phyloP scores from a whole-genome alignment of 2,113 vertebrate genomes.

The Etheostoma cragini region DNA sequence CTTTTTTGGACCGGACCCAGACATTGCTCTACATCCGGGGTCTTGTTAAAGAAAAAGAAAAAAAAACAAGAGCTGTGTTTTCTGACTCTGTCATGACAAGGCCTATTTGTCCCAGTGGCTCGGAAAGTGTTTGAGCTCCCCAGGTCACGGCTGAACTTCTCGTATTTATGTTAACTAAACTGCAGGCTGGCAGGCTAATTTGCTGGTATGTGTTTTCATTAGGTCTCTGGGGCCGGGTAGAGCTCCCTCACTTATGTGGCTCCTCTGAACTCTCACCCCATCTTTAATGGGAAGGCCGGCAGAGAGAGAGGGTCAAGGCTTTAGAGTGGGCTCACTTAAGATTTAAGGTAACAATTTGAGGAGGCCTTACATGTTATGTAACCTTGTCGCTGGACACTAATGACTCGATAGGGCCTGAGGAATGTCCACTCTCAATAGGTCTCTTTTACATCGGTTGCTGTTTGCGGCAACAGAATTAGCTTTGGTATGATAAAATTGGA shows the following conservation, averaged over 20 bases:
- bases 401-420: slow-evolving; percentile 54
- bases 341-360: slow-evolving; percentile 77
- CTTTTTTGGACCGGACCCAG: slow-evolving; percentile 8
- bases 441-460: slow-evolving; percentile 65
- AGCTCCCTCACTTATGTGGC: slow-evolving; percentile 54
- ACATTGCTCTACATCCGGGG: not conserved
- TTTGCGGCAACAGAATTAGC: slow-evolving; percentile 71
- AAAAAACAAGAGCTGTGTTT: slow-evolving; percentile 5
- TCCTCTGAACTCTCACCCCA: slow-evolving; percentile 69
- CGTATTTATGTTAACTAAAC: slow-evolving; percentile 74
- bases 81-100: slow-evolving; percentile 37
- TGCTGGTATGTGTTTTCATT: slow-evolving; percentile 76
- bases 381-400: slow-evolving; percentile 59
- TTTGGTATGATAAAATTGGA: slow-evolving; percentile 47
- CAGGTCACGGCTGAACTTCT: slow-evolving; percentile 69
- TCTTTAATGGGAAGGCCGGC: slow-evolving; percentile 64
- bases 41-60: slow-evolving; percentile 24
- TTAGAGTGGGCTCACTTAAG: slow-evolving; percentile 43
- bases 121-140: slow-evolving; percentile 28
- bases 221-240: slow-evolving; percentile 59
- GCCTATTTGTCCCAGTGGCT: slow-evolving; percentile 52
- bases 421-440: slow-evolving; percentile 72
- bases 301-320: slow-evolving; percentile 55
- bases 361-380: slow-evolving; percentile 74
- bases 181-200: slow-evolving; percentile 69